Evolutionary conservation across 92 coral and sea anemone species (phyloP).

Genomic region (Porites cylindrica): DNA sequence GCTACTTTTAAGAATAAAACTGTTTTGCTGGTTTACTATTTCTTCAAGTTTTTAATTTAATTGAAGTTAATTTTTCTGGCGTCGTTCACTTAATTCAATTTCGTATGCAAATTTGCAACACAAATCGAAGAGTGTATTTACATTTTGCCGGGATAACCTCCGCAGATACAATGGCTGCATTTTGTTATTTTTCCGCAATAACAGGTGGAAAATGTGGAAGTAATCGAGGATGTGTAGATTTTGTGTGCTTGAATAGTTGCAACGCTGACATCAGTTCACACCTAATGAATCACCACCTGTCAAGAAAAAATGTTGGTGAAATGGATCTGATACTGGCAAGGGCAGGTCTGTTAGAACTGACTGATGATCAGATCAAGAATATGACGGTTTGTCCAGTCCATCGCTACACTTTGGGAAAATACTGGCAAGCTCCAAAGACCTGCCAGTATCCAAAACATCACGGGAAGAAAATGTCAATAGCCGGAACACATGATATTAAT

Average conservation of each 20-base stretch:
- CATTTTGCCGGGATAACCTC: no score
- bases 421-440: conserved; percentile 52
- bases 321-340: conserved; percentile 27
- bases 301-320: conserved; percentile 45
- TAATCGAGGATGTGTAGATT: conserved; percentile 27
- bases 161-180: neutral
- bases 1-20: no score
- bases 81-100: no score
- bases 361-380: conserved; percentile 30
- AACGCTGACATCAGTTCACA: conserved; percentile 57
- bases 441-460: conserved; percentile 51
- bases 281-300: conserved; percentile 50
- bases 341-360: conserved; percentile 14
- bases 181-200: conserved; percentile 28
- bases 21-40: no score
- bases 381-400: conserved; percentile 49
- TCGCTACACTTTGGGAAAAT: conserved; percentile 40
- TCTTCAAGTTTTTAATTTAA: no score
- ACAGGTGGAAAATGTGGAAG: conserved; percentile 44
- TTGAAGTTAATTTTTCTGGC: no score
- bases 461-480: conserved; percentile 35
- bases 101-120: no score
- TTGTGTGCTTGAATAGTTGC: conserved; percentile 31
- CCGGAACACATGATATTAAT: conserved; percentile 41
- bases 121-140: no score